phyloP scores from a whole-genome alignment of 2,797 vertebrate genomes.

The Myioborus melanocephalus region DNA sequence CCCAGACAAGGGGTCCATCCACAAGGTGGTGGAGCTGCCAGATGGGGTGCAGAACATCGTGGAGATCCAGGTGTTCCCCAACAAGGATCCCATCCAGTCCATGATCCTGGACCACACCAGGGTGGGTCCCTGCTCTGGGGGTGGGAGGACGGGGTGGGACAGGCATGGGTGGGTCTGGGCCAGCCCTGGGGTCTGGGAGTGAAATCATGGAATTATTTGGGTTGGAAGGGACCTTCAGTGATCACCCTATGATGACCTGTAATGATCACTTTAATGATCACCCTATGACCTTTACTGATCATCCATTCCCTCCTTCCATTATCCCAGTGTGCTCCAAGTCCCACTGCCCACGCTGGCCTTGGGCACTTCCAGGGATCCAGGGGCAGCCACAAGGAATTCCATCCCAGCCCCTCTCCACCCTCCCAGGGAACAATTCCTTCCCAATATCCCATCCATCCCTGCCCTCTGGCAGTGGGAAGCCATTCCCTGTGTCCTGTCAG shows the following conservation, averaged over 20 bases:
- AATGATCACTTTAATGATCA: not conserved
- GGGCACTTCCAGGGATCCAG: not conserved
- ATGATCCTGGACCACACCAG: constrained; percentile 67
- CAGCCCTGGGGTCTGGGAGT: accelerated
- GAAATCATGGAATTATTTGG: not conserved
- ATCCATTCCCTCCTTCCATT: not conserved
- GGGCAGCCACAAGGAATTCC: not conserved
- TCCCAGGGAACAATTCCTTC: not conserved
- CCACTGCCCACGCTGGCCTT: accelerated
- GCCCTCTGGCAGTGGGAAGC: not conserved
- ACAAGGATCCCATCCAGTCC: constrained; percentile 54
- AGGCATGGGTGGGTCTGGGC: not conserved
- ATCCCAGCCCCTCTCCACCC: not conserved
- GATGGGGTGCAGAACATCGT: constrained; percentile 62
- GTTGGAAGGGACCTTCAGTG: not conserved
- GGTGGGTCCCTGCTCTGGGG: constrained; percentile 4
- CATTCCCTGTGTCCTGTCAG: not conserved
- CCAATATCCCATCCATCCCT: not conserved
- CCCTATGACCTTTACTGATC: not conserved
- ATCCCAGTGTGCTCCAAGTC: accelerated
- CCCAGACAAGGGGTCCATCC: constrained; percentile 76
- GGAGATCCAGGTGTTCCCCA: constrained; percentile 73
- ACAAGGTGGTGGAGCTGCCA: constrained; percentile 68
- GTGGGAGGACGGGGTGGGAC: accelerated
- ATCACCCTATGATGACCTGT: not conserved